These are phyloP conservation scores for Saguinus midas DNA, from an alignment of 2,113 vertebrate genomes.

Conservation along the genomic window DNA sequence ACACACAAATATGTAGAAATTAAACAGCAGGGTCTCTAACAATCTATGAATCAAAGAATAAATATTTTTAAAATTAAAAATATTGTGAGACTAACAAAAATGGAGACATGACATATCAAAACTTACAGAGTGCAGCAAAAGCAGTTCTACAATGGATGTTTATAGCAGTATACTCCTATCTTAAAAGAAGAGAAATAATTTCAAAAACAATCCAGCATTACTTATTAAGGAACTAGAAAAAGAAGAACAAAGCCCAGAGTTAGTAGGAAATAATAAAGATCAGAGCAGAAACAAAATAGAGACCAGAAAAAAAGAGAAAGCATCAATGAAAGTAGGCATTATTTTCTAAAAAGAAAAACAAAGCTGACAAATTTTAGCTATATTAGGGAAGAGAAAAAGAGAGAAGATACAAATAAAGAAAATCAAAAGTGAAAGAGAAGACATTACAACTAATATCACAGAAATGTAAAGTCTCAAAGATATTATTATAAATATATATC, in stretches of 20 bases:
- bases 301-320: not conserved
- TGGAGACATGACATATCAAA: not conserved
- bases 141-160: not conserved
- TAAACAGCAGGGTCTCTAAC: not conserved
- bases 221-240: not conserved
- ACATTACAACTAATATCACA: not conserved
- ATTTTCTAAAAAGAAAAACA: not conserved
- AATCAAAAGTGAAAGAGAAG: not conserved
- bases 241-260: not conserved
- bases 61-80: not conserved
- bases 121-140: not conserved
- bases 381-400: not conserved
- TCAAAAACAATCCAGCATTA: not conserved
- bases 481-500: not conserved
- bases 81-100: not conserved
- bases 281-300: not conserved
- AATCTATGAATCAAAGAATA: not conserved
- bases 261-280: not conserved
- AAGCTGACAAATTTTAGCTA: not conserved
- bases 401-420: not conserved
- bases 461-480: not conserved
- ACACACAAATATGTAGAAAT: not conserved
- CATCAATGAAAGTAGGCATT: not conserved
- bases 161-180: not conserved
- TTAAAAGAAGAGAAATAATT: not conserved